Base-by-base conservation (phyloP, 2,888 invertebrate species). In the Megastigmus dorsalis region DNA sequence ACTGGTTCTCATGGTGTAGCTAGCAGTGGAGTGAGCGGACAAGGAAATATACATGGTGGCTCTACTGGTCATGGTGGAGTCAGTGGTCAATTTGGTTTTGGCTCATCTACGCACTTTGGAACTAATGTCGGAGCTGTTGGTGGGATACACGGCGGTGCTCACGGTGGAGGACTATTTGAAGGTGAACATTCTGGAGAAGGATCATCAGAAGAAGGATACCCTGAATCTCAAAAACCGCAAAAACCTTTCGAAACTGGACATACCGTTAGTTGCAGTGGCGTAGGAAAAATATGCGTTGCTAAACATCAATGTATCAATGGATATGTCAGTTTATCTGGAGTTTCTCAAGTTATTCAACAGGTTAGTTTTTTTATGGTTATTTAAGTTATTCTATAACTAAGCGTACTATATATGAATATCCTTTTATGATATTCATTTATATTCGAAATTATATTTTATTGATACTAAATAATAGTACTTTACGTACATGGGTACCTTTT, bases 271-370 rank as follows among this genome's bases (percentile, higher is more conserved):
- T 93, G 93, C 81, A 88, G 88, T 75, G 92, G 91, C 0, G 88
- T 89, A 60, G 91, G 91, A 6, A 90, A 90, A 82, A 88, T 91
- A 50, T 93, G 93, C 83, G 92, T 93, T 0, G 87, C 89, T 0
- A 91, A 90, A 76, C 85, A 90, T 0, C 89, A 90, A 79, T 93
- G 93, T 83, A 84, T 89, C 76, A 91, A 92, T 75, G 93, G 93
- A 23, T 82, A 79, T 54, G 90, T 71, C 3, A 89, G 90, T 72
- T 90, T 89, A 9, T 89, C 89, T 41, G 89, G 88, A 48, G 81
- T 90, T 0, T 84, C 89, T 38, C 90, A 90, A 80, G 89, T 90
- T 1, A 89, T 89, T 71, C 89, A 89, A 69, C 83, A 85, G 90
- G 92, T 92, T 82, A 90, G 92, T 55, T 0, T n/a, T n/a, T n/a